These are phyloP conservation scores for Limnodromus scolopaceus DNA, from an alignment of 2,797 vertebrate genomes.

Conservation along the genomic window DNA sequence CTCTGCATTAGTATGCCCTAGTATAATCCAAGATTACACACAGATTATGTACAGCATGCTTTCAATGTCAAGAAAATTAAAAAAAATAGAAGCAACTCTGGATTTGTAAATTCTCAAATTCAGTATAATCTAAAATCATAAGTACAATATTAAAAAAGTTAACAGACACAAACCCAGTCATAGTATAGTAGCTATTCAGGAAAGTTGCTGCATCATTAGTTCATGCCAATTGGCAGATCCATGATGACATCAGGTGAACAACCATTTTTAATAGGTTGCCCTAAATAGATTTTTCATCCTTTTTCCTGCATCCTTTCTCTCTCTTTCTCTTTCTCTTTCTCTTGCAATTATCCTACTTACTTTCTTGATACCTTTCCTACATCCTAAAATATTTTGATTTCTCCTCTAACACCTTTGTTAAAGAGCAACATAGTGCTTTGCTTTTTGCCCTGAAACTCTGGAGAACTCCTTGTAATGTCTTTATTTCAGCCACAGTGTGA, in stretches of 20 bases:
- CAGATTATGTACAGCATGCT: neutral
- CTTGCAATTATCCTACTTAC: neutral
- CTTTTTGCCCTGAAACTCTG: neutral
- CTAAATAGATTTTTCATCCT: neutral
- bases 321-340: neutral
- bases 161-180: neutral
- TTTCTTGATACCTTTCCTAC: neutral
- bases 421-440: neutral
- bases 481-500: conserved; percentile 5
- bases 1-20: neutral
- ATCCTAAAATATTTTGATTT: conserved; percentile 4
- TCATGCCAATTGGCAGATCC: neutral
- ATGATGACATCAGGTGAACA: neutral
- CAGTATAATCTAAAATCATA: neutral
- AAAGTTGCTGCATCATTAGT: neutral
- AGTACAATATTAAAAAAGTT: neutral
- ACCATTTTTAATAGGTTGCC: neutral
- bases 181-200: neutral
- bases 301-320: neutral
- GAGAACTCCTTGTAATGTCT: neutral
- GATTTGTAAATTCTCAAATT: neutral
- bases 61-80: neutral
- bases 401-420: neutral
- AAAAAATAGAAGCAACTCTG: neutral
- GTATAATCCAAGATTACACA: neutral